Conservation (phyloP, 2,888 invertebrate species). For the Phortica okadai region DNA sequence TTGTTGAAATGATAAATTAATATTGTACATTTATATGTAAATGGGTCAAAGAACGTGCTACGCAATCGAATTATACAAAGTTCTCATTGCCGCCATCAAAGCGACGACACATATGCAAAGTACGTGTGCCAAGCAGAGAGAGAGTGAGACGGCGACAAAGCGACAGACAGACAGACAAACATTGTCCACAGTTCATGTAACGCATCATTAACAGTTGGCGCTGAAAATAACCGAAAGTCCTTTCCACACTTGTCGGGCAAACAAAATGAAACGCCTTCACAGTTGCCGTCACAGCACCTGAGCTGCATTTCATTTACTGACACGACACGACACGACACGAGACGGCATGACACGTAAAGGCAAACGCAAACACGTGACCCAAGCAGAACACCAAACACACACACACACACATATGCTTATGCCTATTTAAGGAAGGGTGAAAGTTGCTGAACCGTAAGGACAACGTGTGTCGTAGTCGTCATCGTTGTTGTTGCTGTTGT, state of each 20-base stretch:
- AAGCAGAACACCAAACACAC: constrained; percentile 24
- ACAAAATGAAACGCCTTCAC: neutral
- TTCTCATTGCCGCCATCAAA: neutral
- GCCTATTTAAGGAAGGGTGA: constrained; percentile 11
- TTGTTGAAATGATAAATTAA: constrained; percentile 7
- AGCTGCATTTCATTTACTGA: constrained; percentile 65
- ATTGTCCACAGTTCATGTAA: constrained; percentile 19
- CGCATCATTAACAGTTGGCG: constrained; percentile 19
- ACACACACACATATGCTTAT: neutral
- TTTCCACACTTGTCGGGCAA: constrained; percentile 9
- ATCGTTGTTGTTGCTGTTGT: neutral
- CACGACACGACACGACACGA: constrained; percentile 60
- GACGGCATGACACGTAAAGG: constrained; percentile 64
- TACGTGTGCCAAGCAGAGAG: neutral
- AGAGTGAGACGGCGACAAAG: neutral
- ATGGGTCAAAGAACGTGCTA: constrained; percentile 25
- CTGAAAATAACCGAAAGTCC: neutral
- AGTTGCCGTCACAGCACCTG: neutral
- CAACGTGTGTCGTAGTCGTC: neutral
- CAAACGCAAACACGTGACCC: constrained; percentile 64
- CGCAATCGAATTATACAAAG: neutral
- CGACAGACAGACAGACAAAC: neutral
- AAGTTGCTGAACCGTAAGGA: constrained; percentile 20
- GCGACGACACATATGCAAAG: neutral
- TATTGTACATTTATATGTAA: constrained; percentile 25